Percentiles rank a stretch among this genome's conserved stretches.
phyloP scores from a whole-genome alignment of 2,797 vertebrate species.

The Liparis tanakae region DNA sequence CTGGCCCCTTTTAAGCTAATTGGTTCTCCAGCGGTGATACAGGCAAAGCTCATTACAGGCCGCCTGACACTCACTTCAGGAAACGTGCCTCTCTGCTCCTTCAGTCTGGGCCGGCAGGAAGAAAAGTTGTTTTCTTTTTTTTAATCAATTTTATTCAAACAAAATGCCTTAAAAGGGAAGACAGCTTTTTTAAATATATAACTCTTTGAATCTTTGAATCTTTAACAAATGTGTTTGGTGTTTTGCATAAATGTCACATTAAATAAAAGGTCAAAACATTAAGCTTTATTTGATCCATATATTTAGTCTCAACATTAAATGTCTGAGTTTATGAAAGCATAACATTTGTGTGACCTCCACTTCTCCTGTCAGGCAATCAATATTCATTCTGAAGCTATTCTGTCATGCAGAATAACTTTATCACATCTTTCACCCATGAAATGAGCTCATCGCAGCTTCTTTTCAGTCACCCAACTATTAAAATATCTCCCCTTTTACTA shows the following conservation, averaged over 20 bases:
- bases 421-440: neutral
- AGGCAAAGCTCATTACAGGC: constrained; percentile 55
- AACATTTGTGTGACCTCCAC: neutral
- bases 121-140: neutral
- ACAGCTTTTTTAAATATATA: neutral
- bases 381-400: neutral
- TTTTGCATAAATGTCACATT: neutral
- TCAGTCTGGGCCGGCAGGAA: neutral
- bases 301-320: neutral
- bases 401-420: neutral
- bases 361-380: neutral
- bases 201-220: neutral
- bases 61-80: constrained; percentile 40
- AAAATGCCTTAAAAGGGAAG: neutral
- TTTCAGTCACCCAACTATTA: neutral
- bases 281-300: neutral
- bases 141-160: neutral
- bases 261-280: neutral
- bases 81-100: constrained; percentile 11
- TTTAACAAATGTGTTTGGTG: neutral
- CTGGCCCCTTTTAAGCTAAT: constrained; percentile 79
- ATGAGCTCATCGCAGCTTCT: neutral
- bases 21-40: constrained; percentile 58
- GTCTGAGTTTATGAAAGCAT: constrained; percentile 1
- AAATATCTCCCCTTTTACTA: neutral